Evolutionary conservation across 1,140 invertebrate genomes (phyloP).

Genomic region (Sycophaga agraensis): DNA sequence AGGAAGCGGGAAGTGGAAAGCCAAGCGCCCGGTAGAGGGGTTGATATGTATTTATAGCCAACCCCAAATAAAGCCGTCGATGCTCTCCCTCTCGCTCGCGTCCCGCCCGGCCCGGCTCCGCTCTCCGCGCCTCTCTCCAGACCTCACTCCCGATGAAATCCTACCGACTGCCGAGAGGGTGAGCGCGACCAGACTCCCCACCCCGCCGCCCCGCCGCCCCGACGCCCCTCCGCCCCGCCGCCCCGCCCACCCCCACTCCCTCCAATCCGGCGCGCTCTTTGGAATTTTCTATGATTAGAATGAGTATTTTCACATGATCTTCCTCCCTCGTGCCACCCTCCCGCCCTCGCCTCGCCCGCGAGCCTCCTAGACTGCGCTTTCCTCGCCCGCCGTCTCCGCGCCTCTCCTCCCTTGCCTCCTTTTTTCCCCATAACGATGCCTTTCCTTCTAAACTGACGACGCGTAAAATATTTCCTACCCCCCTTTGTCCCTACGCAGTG

Average conservation of each 20-base stretch:
- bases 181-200: conserved; percentile 11
- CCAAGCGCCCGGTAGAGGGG: conserved; percentile 22
- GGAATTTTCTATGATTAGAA: conserved; percentile 35
- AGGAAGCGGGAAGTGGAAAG: conserved; percentile 30
- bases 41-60: conserved; percentile 33
- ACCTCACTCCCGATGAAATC: conserved; percentile 26
- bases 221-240: background rate
- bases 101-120: conserved; percentile 2
- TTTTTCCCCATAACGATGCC: background rate
- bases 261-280: conserved; percentile 23
- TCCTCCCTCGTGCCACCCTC: background rate
- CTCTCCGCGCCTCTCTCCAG: background rate
- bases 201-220: background rate
- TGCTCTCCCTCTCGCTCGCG: background rate
- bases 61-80: conserved; percentile 31
- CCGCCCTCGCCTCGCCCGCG: background rate
- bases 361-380: background rate
- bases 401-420: background rate
- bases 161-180: conserved; percentile 19
- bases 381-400: background rate
- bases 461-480: conserved; percentile 8
- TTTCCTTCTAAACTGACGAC: background rate
- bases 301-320: conserved; percentile 32
- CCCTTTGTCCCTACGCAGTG: conserved; percentile 12
- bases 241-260: background rate